Evolutionary conservation across 2,797 vertebrate species (phyloP).

Genomic region (Myotis findleyi): DNA sequence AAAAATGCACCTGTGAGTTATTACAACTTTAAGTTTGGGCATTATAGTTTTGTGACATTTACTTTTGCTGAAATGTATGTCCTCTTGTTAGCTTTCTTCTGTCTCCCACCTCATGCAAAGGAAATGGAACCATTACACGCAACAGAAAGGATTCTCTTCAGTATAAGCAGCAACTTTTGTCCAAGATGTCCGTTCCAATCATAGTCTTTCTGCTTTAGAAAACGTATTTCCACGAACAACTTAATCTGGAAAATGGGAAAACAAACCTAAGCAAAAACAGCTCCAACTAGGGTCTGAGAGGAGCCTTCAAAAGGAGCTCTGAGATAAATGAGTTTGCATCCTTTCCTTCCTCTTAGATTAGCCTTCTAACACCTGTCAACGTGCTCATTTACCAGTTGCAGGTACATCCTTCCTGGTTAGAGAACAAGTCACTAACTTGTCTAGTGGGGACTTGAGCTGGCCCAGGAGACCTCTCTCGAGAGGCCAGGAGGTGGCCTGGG

Average conservation of each 20-base stretch:
- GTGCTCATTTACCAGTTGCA: background rate
- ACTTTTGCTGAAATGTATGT: background rate
- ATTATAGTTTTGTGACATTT: background rate
- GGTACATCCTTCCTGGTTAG: background rate
- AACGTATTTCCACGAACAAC: background rate
- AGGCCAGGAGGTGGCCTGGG: background rate
- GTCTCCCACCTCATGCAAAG: background rate
- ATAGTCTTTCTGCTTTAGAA: background rate
- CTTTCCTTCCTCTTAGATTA: background rate
- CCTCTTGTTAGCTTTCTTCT: background rate
- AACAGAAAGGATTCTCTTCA: slow-evolving; percentile 19
- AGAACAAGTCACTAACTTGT: background rate
- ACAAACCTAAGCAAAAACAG: background rate
- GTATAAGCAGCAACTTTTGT: background rate
- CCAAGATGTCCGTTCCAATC: background rate
- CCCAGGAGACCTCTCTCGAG: background rate
- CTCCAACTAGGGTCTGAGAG: background rate
- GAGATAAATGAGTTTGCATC: background rate
- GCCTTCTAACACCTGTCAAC: background rate
- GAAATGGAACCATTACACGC: background rate
- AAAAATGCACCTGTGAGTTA: background rate
- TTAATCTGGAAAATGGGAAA: background rate
- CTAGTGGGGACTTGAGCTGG: background rate
- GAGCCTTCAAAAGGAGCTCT: background rate
- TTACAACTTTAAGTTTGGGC: background rate